Conservation (phyloP, 35 echinoderm and acorn worm genomes). For the Lytechinus variegatus region DNA sequence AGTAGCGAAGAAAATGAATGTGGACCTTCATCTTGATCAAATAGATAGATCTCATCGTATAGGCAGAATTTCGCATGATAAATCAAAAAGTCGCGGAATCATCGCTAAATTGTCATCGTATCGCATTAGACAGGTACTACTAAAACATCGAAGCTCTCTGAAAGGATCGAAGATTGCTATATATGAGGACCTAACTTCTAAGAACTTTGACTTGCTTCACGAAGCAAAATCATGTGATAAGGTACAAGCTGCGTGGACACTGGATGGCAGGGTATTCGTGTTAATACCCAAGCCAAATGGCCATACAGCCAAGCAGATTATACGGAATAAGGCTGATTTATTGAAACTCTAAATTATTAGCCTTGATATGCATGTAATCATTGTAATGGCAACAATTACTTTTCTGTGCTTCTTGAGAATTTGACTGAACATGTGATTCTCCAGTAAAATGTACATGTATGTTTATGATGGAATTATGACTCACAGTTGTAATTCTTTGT, state of each 20-base stretch:
- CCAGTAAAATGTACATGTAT: too few species aligned
- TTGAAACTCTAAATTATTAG: neutral
- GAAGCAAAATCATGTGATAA: neutral
- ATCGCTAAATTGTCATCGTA: neutral
- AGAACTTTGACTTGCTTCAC: neutral
- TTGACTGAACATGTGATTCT: too few species aligned
- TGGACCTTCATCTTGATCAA: too few species aligned
- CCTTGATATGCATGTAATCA: too few species aligned
- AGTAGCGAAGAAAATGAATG: too few species aligned
- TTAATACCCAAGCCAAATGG: neutral
- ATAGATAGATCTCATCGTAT: too few species aligned
- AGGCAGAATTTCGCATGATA: too few species aligned
- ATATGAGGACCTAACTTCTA: neutral
- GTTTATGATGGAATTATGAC: too few species aligned
- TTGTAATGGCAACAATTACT: too few species aligned
- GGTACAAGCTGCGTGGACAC: neutral
- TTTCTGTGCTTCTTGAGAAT: too few species aligned
- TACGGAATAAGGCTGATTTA: neutral
- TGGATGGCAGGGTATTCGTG: neutral
- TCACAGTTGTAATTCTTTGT: too few species aligned
- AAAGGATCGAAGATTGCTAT: neutral
- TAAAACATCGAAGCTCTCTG: neutral
- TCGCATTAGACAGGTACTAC: neutral
- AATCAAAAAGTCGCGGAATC: too few species aligned
- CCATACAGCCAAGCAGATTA: neutral